Evolutionary conservation across 2,113 vertebrate species (phyloP).

Genomic region (Microcebus ravelobensis): DNA sequence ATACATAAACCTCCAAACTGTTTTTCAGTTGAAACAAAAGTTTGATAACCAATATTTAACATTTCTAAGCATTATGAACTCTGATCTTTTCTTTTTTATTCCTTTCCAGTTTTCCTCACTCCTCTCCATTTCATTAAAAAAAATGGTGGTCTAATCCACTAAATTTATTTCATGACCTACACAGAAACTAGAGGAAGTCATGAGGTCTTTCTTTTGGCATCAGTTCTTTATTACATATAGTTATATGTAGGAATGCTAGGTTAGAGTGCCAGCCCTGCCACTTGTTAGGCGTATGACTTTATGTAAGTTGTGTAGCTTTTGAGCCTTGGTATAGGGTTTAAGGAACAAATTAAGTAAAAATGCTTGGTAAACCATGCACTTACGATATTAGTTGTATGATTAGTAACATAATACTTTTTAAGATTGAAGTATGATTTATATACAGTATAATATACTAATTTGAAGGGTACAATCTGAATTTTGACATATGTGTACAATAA

Average conservation of each 20-base stretch:
- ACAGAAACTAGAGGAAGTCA: not conserved
- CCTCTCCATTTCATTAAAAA: not conserved
- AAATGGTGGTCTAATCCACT: not conserved
- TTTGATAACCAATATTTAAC: not conserved
- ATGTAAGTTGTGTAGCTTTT: not conserved
- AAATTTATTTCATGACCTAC: not conserved
- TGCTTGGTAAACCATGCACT: not conserved
- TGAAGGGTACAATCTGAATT: not conserved
- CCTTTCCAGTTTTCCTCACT: not conserved
- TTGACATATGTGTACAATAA: not conserved
- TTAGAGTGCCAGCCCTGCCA: not conserved
- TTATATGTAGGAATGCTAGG: not conserved
- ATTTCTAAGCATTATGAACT: not conserved
- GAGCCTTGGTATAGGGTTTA: not conserved
- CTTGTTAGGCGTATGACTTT: not conserved
- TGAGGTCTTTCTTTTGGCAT: not conserved
- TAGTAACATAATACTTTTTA: not conserved
- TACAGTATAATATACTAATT: not conserved
- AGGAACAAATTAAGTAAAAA: conserved; percentile 5
- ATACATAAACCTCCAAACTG: not conserved
- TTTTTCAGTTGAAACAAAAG: not conserved
- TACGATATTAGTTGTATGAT: not conserved
- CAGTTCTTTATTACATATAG: not conserved
- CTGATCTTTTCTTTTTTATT: conserved; percentile 26
- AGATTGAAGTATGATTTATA: not conserved